Evolutionary conservation across 2,797 vertebrate genomes (phyloP).

Genomic region (Tiaroga cobitis): DNA sequence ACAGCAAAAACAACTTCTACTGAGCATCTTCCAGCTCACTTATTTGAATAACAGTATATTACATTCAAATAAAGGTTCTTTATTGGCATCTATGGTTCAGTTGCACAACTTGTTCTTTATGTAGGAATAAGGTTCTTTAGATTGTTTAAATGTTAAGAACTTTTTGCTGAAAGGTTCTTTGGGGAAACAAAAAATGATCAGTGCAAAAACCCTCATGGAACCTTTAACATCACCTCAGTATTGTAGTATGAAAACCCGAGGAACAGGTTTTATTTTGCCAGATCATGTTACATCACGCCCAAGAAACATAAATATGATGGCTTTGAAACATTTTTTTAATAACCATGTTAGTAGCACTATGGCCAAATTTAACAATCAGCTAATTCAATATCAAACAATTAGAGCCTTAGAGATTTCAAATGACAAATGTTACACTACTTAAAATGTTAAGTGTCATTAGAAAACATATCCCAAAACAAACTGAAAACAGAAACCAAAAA

Average conservation of each 20-base stretch:
- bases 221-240: neutral
- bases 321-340: neutral
- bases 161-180: neutral
- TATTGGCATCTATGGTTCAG: too few relatives aligned
- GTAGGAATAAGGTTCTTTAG: neutral
- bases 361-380: neutral
- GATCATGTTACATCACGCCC: neutral
- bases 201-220: neutral
- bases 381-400: neutral
- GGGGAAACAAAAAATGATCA: neutral
- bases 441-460: neutral
- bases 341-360: neutral
- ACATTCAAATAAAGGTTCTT: neutral
- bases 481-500: neutral
- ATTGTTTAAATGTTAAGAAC: neutral
- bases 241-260: neutral
- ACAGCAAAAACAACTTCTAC: neutral
- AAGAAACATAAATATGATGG: neutral
- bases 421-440: neutral
- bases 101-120: too few relatives aligned
- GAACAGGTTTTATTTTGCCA: slow-evolving; percentile 1
- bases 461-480: neutral
- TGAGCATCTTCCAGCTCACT: neutral
- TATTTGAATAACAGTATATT: neutral
- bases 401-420: neutral